Conservation (phyloP, 1,140 invertebrate genomes). For the Drosophila pachea region DNA sequence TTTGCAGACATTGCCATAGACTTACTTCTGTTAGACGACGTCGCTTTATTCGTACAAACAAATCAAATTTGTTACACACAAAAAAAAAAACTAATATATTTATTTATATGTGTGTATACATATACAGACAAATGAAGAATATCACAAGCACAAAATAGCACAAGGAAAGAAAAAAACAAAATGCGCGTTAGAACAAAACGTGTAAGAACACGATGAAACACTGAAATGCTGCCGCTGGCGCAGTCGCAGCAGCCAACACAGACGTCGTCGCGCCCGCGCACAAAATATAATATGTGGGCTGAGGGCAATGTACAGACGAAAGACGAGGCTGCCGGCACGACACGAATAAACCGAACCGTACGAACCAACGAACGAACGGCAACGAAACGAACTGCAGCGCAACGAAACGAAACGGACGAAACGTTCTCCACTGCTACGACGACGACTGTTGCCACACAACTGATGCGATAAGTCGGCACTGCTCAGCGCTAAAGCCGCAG, state of each 20-base stretch:
- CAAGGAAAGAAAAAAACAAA: constrained; percentile 25
- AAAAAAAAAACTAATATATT: background rate
- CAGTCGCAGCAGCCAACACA: constrained; percentile 13
- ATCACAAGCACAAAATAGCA: constrained; percentile 24
- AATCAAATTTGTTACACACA: constrained; percentile 15
- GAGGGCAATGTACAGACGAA: background rate
- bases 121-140: background rate
- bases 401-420: constrained; percentile 20
- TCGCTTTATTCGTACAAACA: constrained; percentile 1
- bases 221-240: constrained; percentile 1
- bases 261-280: constrained; percentile 53
- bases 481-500: constrained; percentile 38
- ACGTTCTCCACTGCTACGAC: constrained; percentile 43
- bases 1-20: constrained; percentile 25
- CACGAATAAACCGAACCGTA: constrained; percentile 1
- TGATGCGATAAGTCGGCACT: constrained; percentile 45
- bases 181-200: constrained; percentile 28
- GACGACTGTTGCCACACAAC: constrained; percentile 67
- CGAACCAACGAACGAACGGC: background rate
- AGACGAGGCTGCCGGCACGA: background rate
- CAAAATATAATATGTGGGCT: background rate
- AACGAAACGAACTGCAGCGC: constrained; percentile 20
- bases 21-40: constrained; percentile 29
- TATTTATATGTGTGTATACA: too few relatives aligned
- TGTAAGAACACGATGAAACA: constrained; percentile 7